phyloP scores from a whole-genome alignment of 2,888 invertebrate species.

The Oscheius sp. region DNA sequence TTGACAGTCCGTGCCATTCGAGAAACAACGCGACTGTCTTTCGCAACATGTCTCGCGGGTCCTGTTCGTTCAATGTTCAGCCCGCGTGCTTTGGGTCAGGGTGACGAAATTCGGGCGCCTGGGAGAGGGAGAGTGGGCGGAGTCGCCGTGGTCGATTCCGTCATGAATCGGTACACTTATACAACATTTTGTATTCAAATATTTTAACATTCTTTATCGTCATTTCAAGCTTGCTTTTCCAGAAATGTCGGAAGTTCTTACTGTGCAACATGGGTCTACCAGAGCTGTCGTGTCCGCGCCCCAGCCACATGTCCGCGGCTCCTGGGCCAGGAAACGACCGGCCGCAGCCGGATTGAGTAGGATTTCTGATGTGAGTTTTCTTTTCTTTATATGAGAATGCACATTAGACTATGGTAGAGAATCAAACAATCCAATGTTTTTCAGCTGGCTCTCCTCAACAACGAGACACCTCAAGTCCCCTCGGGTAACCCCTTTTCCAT shows the following conservation, averaged over 20 bases:
- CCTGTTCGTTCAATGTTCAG: constrained; percentile 29
- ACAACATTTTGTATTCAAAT: neutral
- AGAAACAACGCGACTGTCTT: neutral
- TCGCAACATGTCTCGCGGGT: constrained; percentile 15
- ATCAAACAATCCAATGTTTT: neutral
- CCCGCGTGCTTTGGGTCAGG: constrained; percentile 35
- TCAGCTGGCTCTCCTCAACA: constrained; percentile 11
- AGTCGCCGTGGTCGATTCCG: constrained; percentile 1
- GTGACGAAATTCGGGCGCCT: constrained; percentile 29
- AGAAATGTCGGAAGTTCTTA: constrained; percentile 36
- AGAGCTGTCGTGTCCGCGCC: neutral
- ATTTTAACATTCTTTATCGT: neutral
- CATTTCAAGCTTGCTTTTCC: neutral
- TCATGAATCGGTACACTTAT: neutral
- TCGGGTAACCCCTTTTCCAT: constrained; percentile 1
- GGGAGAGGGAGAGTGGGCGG: constrained; percentile 9
- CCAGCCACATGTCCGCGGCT: constrained; percentile 11
- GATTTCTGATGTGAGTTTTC: constrained; percentile 23
- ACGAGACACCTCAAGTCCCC: constrained; percentile 28
- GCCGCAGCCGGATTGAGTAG: constrained; percentile 19
- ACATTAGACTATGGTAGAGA: too few relatives aligned
- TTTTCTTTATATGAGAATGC: neutral
- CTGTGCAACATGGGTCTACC: neutral
- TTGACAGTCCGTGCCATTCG: neutral
- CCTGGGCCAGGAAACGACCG: constrained; percentile 24